Percentiles rank a stretch among this genome's conserved stretches.
Evolutionary conservation across 2,797 vertebrate species (phyloP).

Genomic region (Dallia pectoralis): DNA sequence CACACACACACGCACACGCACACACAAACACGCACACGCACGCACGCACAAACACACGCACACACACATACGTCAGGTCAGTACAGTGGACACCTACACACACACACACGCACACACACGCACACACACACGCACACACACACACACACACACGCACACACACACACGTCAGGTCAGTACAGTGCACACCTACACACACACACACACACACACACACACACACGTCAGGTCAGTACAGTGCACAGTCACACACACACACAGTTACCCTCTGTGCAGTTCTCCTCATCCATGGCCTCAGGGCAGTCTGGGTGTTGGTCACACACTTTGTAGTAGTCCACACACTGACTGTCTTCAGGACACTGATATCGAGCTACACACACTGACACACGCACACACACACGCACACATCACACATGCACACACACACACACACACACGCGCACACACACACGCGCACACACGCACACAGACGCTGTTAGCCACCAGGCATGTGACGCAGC

Average conservation of each 20-base stretch:
- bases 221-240: too few relatives aligned
- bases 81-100: too few relatives aligned
- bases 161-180: slow-evolving; percentile 78
- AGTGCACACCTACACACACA: too few relatives aligned
- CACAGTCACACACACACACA: too few relatives aligned
- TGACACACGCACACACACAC: slow-evolving; percentile 45
- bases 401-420: neutral
- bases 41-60: too few relatives aligned
- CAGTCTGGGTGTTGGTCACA: slow-evolving; percentile 85
- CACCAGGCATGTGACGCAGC: too few relatives aligned
- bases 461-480: neutral
- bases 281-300: slow-evolving; percentile 77
- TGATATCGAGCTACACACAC: slow-evolving; percentile 86
- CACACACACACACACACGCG: slow-evolving; percentile 8
- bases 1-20: too few relatives aligned
- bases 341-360: slow-evolving; percentile 83
- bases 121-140: too few relatives aligned
- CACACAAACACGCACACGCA: neutral
- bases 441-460: slow-evolving; percentile 11
- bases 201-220: slow-evolving; percentile 2
- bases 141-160: slow-evolving; percentile 72
- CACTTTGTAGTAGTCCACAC: slow-evolving; percentile 83
- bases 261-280: slow-evolving; percentile 81
- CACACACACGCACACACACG: neutral
- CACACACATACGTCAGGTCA: slow-evolving; percentile 69